Conservation (phyloP, 2,797 vertebrate genomes). For the Sciaenops ocellatus region DNA sequence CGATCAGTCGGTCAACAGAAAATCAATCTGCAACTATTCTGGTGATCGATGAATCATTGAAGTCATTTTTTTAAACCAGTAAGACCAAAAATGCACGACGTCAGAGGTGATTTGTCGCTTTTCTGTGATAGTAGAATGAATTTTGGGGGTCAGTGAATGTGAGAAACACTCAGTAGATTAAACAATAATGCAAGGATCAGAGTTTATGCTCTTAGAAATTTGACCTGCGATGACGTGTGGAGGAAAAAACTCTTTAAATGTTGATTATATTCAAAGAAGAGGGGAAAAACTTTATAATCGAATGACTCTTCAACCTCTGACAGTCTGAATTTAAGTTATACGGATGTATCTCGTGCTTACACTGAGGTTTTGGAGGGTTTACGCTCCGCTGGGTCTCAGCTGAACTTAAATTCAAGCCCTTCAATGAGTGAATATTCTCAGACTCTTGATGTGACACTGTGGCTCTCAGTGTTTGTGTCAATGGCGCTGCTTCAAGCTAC, state of each 20-base stretch:
- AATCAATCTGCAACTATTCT: not conserved
- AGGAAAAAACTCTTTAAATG: not conserved
- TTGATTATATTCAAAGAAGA: not conserved
- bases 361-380: not conserved
- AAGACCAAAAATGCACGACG: not conserved
- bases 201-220: not conserved
- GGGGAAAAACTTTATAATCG: fast-evolving
- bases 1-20: not conserved
- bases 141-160: not conserved
- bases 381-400: not conserved
- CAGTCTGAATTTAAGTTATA: fast-evolving
- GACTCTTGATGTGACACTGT: conserved; percentile 49
- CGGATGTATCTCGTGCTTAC: not conserved
- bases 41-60: not conserved
- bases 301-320: not conserved
- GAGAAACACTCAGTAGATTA: not conserved
- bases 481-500: conserved; percentile 49
- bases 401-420: conserved; percentile 6
- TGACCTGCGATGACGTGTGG: no score
- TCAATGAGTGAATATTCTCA: conserved; percentile 30
- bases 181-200: not conserved
- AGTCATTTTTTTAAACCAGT: not conserved
- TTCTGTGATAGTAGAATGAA: not conserved
- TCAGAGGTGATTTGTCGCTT: not conserved
- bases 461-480: conserved; percentile 60